Conservation (phyloP, 1,140 invertebrate species). For the Amphibalanus amphitrite region DNA sequence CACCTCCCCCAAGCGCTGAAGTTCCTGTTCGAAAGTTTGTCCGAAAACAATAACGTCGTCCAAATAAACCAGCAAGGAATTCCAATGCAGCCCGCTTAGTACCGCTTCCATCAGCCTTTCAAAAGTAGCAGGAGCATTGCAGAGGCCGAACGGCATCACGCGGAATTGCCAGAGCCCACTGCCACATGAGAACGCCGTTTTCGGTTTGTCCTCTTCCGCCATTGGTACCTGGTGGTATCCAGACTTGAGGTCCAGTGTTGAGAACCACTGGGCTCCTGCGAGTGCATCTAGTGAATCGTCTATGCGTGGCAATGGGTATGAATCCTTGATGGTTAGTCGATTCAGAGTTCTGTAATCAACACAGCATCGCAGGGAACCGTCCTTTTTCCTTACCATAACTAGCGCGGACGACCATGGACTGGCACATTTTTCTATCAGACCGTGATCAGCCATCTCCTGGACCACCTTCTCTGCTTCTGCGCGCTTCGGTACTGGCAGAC, state of each 20-base stretch:
- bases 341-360: conserved; percentile 9
- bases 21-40: neutral
- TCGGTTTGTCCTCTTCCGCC: conserved; percentile 6
- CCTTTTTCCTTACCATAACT: conserved; percentile 6
- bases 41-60: neutral
- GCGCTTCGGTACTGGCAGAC: neutral
- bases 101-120: neutral
- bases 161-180: neutral
- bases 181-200: conserved; percentile 12
- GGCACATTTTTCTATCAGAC: neutral
- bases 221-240: conserved; percentile 16
- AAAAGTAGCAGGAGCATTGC: neutral
- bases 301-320: conserved; percentile 13
- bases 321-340: conserved; percentile 4
- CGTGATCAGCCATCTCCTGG: neutral
- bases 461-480: neutral
- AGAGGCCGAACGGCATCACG: neutral
- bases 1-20: neutral
- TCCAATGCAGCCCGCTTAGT: neutral
- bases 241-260: conserved; percentile 12
- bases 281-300: conserved; percentile 14
- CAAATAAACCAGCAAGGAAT: neutral
- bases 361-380: conserved; percentile 7
- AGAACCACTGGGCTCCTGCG: conserved; percentile 12
- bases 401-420: neutral